Conservation (phyloP, 1,140 invertebrate species). For the Lysiphlebus fabarum region DNA sequence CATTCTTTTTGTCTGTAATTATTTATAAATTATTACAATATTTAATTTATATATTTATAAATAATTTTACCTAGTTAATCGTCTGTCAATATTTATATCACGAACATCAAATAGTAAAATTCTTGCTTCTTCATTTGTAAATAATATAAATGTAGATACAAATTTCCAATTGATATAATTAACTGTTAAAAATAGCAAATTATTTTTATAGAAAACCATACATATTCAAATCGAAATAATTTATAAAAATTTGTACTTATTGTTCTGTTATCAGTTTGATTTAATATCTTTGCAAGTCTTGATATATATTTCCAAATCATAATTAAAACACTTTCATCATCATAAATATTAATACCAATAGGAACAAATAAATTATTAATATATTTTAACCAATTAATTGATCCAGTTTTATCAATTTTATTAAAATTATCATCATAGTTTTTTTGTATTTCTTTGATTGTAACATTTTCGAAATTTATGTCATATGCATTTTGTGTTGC, state of each 20-base stretch:
- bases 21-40: background rate
- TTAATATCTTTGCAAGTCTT: background rate
- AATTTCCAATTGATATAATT: slow-evolving; percentile 13
- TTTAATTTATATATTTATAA: background rate
- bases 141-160: slow-evolving; percentile 1
- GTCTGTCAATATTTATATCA: background rate
- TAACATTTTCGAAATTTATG: background rate
- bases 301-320: background rate
- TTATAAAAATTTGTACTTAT: slow-evolving; percentile 2
- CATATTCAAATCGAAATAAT: background rate
- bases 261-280: background rate
- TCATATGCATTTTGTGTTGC: too few relatives aligned
- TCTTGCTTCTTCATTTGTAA: background rate
- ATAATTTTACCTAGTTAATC: background rate
- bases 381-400: background rate
- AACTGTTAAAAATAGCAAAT: background rate
- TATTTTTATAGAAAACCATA: background rate
- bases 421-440: background rate
- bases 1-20: slow-evolving; percentile 3
- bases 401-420: background rate
- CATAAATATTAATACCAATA: background rate
- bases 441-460: background rate
- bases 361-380: background rate
- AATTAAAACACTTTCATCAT: background rate
- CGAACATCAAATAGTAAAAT: background rate